Base-by-base conservation (phyloP, 2,888 invertebrate genomes). In the Metallyticus violacea region DNA sequence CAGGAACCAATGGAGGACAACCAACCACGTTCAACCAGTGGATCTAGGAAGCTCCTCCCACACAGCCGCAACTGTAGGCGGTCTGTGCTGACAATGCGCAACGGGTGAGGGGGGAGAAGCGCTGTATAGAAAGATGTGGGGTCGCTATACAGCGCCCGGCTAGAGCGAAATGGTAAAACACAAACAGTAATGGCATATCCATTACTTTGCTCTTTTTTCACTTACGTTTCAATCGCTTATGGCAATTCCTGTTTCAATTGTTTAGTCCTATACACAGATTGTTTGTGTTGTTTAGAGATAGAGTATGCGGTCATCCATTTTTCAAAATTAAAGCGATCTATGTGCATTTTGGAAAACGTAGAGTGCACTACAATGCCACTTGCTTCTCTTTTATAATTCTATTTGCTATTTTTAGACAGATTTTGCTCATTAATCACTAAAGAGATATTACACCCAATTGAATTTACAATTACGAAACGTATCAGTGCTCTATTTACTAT, bases 21-120 rank as follows among this genome's bases (percentile, higher is more conserved):
- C 40, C 79, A 85, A 29, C 81, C 81, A 62, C 77, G 79, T 30
- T 28, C 79, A 85, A 29, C 81, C 81, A 81, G 81, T 81, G 81
- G 81, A 28, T 81, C 81, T 30, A 77, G 15, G 29, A 79, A 26
- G 78, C 9, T 26, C 26, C 27, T 62, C 84, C 26, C 86, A 29
- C n/a, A 9, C 28, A 7, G 79, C 85, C 22, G n/a, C n/a, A 25
- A 9, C 28, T 25, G 86, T 28, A 62, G 87, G 87, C 85, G 85
- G 40, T 62, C 40, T 62, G 40, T 62, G 4, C 40, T 6, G 81
- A 28, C 84, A 77, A 77, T 30, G 87, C 81, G 87, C 87, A 85
- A 40, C 62, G 87, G 79, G 15, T n/a, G 26, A 76, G n/a, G 7
- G 82, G 62, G 27, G 5, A 15, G 40, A 40, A 40, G 15, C 40